phyloP scores from a whole-genome alignment of 2,888 invertebrate species.

The Netelia melanura region DNA sequence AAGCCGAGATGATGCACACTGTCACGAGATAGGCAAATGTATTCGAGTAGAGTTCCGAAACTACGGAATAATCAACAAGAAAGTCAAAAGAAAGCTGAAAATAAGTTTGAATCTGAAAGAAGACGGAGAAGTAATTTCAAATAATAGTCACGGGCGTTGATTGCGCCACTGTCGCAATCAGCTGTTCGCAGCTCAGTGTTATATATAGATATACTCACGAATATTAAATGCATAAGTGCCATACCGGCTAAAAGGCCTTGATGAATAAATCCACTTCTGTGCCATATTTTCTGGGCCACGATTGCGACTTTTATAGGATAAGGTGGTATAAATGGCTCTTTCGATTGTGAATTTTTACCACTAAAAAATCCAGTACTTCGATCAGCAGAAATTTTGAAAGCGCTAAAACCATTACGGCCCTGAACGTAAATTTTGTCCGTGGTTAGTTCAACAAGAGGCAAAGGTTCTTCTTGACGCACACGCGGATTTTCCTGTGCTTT shows the following conservation, averaged over 20 bases:
- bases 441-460: conserved; percentile 77
- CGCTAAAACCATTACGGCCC: conserved; percentile 81
- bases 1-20: conserved; percentile 78
- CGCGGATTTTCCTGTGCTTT: conserved; percentile 77
- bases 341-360: conserved; percentile 39
- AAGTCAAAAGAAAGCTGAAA: conserved; percentile 75
- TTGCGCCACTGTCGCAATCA: not conserved
- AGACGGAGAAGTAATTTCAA: conserved; percentile 4
- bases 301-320: conserved; percentile 81
- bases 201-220: conserved; percentile 73
- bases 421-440: conserved; percentile 82
- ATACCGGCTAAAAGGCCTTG: conserved; percentile 83
- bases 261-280: conserved; percentile 77
- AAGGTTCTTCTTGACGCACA: conserved; percentile 78
- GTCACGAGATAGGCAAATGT: conserved; percentile 79
- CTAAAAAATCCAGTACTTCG: conserved; percentile 47
- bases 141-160: not conserved
- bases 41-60: conserved; percentile 79
- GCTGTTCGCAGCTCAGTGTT: not conserved
- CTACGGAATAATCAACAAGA: conserved; percentile 73
- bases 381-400: conserved; percentile 77
- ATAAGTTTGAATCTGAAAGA: conserved; percentile 77
- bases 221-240: conserved; percentile 81
- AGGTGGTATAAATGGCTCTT: conserved; percentile 42
- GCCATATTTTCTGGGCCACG: conserved; percentile 78